Conservation (phyloP, 2,113 vertebrate genomes). For the Corythoichthys haematopterus region DNA sequence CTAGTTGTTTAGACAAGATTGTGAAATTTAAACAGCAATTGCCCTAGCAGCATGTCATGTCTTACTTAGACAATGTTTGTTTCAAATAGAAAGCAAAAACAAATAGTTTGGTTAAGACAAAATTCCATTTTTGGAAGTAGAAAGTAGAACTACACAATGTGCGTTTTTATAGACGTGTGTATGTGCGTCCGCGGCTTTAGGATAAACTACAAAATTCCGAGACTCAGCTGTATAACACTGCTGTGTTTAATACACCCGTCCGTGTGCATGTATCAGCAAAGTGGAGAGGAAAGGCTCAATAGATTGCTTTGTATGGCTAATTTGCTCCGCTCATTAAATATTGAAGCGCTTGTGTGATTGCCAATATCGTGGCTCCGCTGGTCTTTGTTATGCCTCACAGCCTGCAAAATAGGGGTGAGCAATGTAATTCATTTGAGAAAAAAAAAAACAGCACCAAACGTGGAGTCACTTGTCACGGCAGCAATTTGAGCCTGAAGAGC, state of each 20-base stretch:
- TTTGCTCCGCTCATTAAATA: constrained; percentile 75
- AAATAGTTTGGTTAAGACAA: background rate
- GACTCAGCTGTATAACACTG: constrained; percentile 41
- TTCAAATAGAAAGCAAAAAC: background rate
- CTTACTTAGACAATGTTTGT: constrained; percentile 8
- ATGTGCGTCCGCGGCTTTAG: background rate
- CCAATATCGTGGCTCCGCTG: constrained; percentile 58
- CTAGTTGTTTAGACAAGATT: constrained; percentile 67
- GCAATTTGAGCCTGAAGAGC: constrained; percentile 14
- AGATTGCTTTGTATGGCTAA: constrained; percentile 68
- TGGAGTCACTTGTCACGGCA: constrained; percentile 22
- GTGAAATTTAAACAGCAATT: constrained; percentile 63
- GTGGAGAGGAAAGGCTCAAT: constrained; percentile 59
- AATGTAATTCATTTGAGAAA: constrained; percentile 19
- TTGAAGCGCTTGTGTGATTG: constrained; percentile 71
- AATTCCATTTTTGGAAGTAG: background rate
- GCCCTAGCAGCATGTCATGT: constrained; percentile 35
- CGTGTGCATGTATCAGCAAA: constrained; percentile 45
- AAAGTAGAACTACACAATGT: background rate
- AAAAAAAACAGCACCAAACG: background rate
- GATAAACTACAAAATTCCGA: background rate
- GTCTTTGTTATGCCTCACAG: constrained; percentile 63
- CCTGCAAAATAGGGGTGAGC: constrained; percentile 37
- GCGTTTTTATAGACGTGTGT: background rate
- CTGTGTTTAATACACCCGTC: constrained; percentile 34